Evolutionary conservation across 2,113 vertebrate genomes (phyloP).

Genomic region (Tyto alba): DNA sequence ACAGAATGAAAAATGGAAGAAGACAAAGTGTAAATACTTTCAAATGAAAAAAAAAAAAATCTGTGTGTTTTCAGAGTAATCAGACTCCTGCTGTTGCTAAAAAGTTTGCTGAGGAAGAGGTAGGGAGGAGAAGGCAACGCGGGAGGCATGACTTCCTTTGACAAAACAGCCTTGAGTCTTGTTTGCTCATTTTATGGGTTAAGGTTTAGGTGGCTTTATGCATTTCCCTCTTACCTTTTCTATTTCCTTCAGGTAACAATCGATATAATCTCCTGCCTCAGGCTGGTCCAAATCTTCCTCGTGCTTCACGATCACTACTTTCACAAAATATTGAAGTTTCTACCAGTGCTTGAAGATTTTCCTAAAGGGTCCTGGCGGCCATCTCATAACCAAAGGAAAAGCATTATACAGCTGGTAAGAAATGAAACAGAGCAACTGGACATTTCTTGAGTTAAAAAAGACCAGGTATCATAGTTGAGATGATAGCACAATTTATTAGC

Average conservation of each 20-base stretch:
- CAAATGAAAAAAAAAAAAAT: background rate
- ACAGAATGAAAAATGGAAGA: conserved; percentile 13
- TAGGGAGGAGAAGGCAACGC: background rate
- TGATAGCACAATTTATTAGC: background rate
- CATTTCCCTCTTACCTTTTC: conserved; percentile 69
- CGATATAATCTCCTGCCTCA: conserved; percentile 78
- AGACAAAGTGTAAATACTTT: conserved; percentile 32
- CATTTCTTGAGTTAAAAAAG: background rate
- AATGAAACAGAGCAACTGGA: background rate
- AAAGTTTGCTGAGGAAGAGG: background rate
- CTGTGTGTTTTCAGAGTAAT: background rate
- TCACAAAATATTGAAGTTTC: conserved; percentile 65
- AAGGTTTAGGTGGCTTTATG: background rate
- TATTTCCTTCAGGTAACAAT: conserved; percentile 80
- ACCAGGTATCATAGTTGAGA: background rate
- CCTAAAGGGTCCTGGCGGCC: conserved; percentile 77
- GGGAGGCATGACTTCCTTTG: background rate
- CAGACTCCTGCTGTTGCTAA: conserved; percentile 1
- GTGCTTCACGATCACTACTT: conserved; percentile 69
- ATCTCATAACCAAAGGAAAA: conserved; percentile 74
- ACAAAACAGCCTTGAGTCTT: background rate
- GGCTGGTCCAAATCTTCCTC: conserved; percentile 68
- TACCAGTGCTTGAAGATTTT: conserved; percentile 56
- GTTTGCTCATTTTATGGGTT: background rate
- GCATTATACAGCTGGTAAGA: conserved; percentile 73